These are phyloP conservation scores for Syngnathus acus DNA, from an alignment of 2,797 vertebrate species.

Conservation along the genomic window DNA sequence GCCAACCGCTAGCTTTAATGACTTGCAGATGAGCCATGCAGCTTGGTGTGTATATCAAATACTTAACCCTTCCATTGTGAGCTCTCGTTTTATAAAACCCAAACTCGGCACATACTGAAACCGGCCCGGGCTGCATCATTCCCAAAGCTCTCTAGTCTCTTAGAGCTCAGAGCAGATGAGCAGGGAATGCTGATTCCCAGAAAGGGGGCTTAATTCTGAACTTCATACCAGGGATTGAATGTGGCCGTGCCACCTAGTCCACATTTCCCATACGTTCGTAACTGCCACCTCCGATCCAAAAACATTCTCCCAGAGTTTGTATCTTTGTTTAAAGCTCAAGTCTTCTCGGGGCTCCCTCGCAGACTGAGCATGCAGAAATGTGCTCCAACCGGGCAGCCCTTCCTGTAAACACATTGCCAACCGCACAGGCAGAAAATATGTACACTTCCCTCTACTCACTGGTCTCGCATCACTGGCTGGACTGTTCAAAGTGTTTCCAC, in stretches of 20 bases:
- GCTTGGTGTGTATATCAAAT: conserved; percentile 66
- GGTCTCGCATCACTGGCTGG: conserved; percentile 67
- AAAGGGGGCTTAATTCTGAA: conserved; percentile 58
- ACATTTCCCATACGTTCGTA: conserved; percentile 34
- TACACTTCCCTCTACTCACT: conserved; percentile 56
- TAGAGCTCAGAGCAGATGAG: conserved; percentile 46
- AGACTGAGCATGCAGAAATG: conserved; percentile 68
- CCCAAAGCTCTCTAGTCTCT: conserved; percentile 57
- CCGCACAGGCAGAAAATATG: conserved; percentile 74
- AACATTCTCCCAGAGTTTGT: conserved; percentile 46
- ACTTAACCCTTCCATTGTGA: conserved; percentile 66
- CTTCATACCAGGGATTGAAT: conserved; percentile 48
- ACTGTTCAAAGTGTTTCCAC: conserved; percentile 74
- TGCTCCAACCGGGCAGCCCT: conserved; percentile 57
- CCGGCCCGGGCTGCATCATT: conserved; percentile 54
- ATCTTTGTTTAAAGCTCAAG: conserved; percentile 42
- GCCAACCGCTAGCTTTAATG: conserved; percentile 73
- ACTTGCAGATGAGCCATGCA: conserved; percentile 68
- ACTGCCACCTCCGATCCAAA: conserved; percentile 33
- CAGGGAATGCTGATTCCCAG: conserved; percentile 57
- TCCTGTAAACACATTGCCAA: conserved; percentile 75
- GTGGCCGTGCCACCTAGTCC: conserved; percentile 51
- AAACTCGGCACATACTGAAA: conserved; percentile 61
- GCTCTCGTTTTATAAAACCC: conserved; percentile 56
- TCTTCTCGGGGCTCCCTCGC: conserved; percentile 36